A percentile compares a stretch with the other conserved stretches of the same genome.
Evolutionary conservation across 2,888 invertebrate genomes (phyloP).

Genomic region (Tachina grossa): DNA sequence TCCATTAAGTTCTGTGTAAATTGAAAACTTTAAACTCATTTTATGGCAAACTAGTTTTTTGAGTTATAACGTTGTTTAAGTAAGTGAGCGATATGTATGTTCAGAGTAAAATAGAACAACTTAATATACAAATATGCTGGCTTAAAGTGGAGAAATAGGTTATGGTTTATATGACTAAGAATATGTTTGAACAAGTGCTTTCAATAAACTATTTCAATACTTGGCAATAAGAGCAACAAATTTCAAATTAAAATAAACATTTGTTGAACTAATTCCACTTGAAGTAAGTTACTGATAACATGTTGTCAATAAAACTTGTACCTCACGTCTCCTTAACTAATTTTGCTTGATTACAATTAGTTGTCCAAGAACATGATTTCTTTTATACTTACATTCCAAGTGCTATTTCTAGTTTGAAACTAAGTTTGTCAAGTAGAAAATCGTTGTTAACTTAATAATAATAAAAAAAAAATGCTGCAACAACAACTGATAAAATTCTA

Average conservation of each 20-base stretch:
- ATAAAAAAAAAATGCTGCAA: constrained; percentile 10
- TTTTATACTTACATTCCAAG: not conserved
- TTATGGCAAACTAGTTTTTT: too few species aligned
- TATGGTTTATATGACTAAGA: not conserved
- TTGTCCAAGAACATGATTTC: not conserved
- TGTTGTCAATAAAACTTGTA: not conserved
- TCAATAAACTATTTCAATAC: not conserved
- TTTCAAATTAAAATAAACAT: constrained; percentile 2
- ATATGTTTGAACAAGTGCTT: not conserved
- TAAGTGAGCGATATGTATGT: too few species aligned
- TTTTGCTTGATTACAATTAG: not conserved
- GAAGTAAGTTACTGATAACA: not conserved
- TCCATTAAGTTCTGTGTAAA: too few species aligned
- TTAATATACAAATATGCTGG: too few species aligned
- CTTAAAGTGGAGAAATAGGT: too few species aligned
- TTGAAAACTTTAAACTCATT: too few species aligned
- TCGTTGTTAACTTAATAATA: constrained; percentile 10
- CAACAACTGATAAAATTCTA: constrained; percentile 14
- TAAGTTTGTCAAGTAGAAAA: not conserved
- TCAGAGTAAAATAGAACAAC: too few species aligned
- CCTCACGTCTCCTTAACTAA: not conserved
- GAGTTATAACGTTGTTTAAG: too few species aligned
- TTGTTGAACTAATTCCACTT: constrained; percentile 3
- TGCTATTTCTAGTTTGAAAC: constrained; percentile 10
- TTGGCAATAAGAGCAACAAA: not conserved